Evolutionary conservation across 2,797 vertebrate species (phyloP).

Genomic region (Paguma larvata): DNA sequence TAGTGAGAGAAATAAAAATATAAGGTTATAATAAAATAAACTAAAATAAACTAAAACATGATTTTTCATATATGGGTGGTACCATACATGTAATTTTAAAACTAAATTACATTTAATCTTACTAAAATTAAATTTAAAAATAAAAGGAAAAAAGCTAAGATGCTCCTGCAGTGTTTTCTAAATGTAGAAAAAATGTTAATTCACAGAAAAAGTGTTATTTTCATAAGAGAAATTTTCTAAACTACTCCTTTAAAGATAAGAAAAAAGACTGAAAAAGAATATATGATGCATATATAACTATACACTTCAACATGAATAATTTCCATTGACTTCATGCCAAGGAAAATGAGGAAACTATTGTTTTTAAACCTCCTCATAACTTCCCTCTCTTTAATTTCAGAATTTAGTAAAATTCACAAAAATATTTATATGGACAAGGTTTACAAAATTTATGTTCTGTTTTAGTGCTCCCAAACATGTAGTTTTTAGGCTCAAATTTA

Average conservation of each 20-base stretch:
- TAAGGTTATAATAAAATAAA: neutral
- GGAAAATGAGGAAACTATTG: neutral
- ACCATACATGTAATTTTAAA: neutral
- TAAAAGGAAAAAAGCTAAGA: constrained; percentile 12
- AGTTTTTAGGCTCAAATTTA: neutral
- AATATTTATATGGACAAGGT: neutral
- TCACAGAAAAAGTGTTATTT: neutral
- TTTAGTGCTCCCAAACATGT: neutral
- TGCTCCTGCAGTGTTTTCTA: neutral
- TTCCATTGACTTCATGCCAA: neutral
- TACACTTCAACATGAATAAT: neutral
- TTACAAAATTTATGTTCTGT: neutral
- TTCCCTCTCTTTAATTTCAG: neutral
- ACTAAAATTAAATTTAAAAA: neutral
- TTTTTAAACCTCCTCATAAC: neutral
- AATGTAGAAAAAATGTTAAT: neutral
- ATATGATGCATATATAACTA: neutral
- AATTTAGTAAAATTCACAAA: neutral
- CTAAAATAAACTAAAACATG: neutral
- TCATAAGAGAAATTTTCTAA: neutral
- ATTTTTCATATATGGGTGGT: neutral
- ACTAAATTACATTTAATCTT: constrained; percentile 1
- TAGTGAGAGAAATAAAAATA: neutral
- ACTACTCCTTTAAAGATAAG: neutral
- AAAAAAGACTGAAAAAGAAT: neutral